Base-by-base conservation (phyloP, 2,888 invertebrate species). In the Conomelus anceps region DNA sequence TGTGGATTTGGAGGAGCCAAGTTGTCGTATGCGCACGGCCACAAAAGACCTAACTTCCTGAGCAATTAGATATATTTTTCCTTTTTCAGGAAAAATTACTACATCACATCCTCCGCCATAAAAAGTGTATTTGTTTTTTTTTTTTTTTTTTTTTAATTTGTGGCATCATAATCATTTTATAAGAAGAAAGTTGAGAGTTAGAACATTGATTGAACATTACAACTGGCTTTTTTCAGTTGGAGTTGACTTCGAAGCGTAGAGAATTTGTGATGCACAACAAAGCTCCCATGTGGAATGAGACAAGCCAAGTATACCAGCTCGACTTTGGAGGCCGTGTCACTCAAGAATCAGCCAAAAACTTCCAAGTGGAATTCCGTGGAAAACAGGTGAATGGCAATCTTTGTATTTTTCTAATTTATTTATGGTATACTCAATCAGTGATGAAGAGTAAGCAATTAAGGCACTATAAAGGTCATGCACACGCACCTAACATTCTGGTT, bases 251-350 rank as follows among this genome's bases (percentile, higher is more conserved):
- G n/a, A 91, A 91, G 84, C 90, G 91, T 26, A 91, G 91, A 90
- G 98, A 98, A 94, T 97, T 98, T 92, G 96, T 98, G 87, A 98
- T 99, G 97, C 98, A 99, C 94, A 99, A 99, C 94, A 99, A 99
- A 94, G 96, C 96, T 90, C 98, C 98, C 20, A 96, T 98, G 96
- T 99, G 99, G 99, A 99, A 99, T 93, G 99, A 99, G 94, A 98
- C 97, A 94, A 98, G 98, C 93, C 99, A 99, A 94, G 99, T 99
- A 20, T 99, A 99, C 94, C 99, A 99, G 93, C 95, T 99, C 86
- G 99, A 99, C 94, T 99, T 99, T 94, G 99, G 99, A 4, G 99
- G 99, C 17, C 95, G 99, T 91, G 99, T 99, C 90, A 99, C 99
- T 3, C 99, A 99, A 94, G 99, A 99, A 93, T 99, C 99, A 85